Conservation (phyloP, 64 coral and sea anemone species). For the Montipora efflorescens region DNA sequence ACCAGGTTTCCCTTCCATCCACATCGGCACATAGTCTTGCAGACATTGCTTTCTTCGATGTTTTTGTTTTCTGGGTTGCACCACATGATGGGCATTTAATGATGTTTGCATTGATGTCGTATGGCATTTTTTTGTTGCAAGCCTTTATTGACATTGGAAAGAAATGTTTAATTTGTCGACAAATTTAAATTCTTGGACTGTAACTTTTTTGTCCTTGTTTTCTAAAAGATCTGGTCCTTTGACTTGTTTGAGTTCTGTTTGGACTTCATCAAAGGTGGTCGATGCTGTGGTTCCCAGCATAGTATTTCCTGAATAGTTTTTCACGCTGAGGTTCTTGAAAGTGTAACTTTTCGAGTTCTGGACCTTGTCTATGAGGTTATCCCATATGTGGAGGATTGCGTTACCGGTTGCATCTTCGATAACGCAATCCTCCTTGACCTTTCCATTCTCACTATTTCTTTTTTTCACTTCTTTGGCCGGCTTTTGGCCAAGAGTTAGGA, state of each 20-base stretch:
- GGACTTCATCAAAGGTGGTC: slow-evolving; percentile 32
- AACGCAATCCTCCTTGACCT: slow-evolving; percentile 69
- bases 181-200: slow-evolving; percentile 53
- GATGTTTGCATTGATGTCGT: slow-evolving; percentile 59
- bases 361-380: slow-evolving; percentile 48
- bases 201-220: slow-evolving; percentile 54
- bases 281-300: slow-evolving; percentile 55
- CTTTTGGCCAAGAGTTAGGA: slow-evolving; percentile 19
- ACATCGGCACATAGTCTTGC: slow-evolving; percentile 70
- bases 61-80: slow-evolving; percentile 62
- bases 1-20: slow-evolving; percentile 42
- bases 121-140: slow-evolving; percentile 67
- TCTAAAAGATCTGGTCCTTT: slow-evolving; percentile 45
- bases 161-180: slow-evolving; percentile 67
- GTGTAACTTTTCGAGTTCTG: slow-evolving; percentile 17
- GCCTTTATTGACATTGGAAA: slow-evolving; percentile 63
- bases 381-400: slow-evolving; percentile 69
- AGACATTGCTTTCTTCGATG: slow-evolving; percentile 78
- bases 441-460: slow-evolving; percentile 44
- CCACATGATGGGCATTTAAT: slow-evolving; percentile 73
- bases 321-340: not conserved
- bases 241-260: slow-evolving; percentile 9
- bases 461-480: slow-evolving; percentile 54
- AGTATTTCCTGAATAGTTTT: slow-evolving; percentile 1
- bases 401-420: slow-evolving; percentile 56